Conservation (phyloP, 2,888 invertebrate species). For the Chrysodeixis includens region DNA sequence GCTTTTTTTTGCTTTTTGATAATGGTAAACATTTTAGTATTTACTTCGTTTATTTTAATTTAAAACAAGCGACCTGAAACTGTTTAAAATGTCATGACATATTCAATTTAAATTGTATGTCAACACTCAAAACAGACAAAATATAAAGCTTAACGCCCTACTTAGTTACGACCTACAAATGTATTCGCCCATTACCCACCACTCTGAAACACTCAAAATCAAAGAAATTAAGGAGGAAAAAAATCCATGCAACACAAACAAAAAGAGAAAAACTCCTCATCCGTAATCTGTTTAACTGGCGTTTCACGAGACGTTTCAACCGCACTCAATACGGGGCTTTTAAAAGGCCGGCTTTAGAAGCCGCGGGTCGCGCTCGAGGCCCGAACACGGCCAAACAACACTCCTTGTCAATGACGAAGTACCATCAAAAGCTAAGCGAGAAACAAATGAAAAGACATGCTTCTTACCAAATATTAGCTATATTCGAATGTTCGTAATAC, state of each 20-base stretch:
- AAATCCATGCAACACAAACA: slow-evolving; percentile 56
- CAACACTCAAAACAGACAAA: slow-evolving; percentile 5
- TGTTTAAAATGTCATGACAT: too few relatives aligned
- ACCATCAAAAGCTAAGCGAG: slow-evolving; percentile 38
- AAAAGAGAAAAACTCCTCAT: slow-evolving; percentile 61
- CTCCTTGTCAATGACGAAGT: slow-evolving; percentile 48
- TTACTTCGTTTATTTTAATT: too few relatives aligned
- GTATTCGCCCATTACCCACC: slow-evolving; percentile 50
- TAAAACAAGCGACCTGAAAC: too few relatives aligned
- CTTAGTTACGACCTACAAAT: slow-evolving; percentile 33
- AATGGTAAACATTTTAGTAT: too few relatives aligned
- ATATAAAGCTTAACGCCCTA: slow-evolving; percentile 20
- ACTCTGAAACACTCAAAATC: slow-evolving; percentile 52
- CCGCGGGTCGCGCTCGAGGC: slow-evolving; percentile 38
- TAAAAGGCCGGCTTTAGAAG: slow-evolving; percentile 56
- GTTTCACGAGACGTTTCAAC: slow-evolving; percentile 63
- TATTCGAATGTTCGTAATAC: too few relatives aligned
- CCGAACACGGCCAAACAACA: slow-evolving; percentile 56
- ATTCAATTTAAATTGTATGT: neutral
- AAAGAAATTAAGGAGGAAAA: slow-evolving; percentile 54
- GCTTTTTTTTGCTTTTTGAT: too few relatives aligned
- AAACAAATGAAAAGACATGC: slow-evolving; percentile 6
- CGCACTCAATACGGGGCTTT: slow-evolving; percentile 64
- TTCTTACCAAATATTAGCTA: neutral
- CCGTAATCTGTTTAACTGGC: slow-evolving; percentile 67